Evolutionary conservation across 2,113 vertebrate genomes (phyloP).

Genomic region (Mobula birostris): DNA sequence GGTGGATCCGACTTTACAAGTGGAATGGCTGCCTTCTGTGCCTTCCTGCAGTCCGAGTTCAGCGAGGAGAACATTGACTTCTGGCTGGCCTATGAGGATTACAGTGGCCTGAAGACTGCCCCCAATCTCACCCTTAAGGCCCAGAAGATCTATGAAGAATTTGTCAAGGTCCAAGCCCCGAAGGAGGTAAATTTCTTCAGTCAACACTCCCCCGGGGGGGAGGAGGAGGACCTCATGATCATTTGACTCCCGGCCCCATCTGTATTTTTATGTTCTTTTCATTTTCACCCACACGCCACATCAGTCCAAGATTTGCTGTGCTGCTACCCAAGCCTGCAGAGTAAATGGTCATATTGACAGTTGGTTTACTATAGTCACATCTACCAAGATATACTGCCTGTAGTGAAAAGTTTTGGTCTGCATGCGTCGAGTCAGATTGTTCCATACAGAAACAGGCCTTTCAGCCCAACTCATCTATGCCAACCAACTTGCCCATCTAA

Average conservation of each 20-base stretch:
- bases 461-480: too few species aligned
- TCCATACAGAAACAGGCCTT: too few species aligned
- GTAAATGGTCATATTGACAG: too few species aligned
- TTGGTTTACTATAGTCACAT: too few species aligned
- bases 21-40: background rate
- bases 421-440: too few species aligned
- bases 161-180: background rate
- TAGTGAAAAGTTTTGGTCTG: too few species aligned
- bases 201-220: background rate
- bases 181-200: background rate
- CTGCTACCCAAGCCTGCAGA: too few species aligned
- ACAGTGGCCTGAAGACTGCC: background rate
- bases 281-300: background rate
- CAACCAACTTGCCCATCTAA: too few species aligned
- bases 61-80: conserved; percentile 29
- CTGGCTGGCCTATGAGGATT: conserved; percentile 8
- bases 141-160: background rate
- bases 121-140: background rate
- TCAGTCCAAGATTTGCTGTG: too few species aligned
- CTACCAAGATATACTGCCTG: too few species aligned
- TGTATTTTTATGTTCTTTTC: background rate
- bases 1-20: background rate
- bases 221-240: background rate
- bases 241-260: background rate
- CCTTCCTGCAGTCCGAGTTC: conserved; percentile 9